These are phyloP conservation scores for Threskiornis aethiopicus DNA, from an alignment of 2,797 vertebrate species.

Conservation along the genomic window DNA sequence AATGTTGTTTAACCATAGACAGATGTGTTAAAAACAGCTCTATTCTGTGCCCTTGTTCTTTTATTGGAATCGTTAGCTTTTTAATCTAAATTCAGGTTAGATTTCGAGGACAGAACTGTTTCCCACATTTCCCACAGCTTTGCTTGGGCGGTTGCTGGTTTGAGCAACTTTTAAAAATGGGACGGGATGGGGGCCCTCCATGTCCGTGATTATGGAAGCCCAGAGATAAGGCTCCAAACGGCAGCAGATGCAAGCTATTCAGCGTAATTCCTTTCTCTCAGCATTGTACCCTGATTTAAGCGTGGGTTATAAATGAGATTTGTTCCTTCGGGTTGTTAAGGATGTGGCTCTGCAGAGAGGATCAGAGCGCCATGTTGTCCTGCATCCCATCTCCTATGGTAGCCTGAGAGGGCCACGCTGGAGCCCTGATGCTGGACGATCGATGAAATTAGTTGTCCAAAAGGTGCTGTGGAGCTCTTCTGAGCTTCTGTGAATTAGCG, in stretches of 20 bases:
- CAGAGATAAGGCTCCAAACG: not conserved
- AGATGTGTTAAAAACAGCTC: constrained; percentile 5
- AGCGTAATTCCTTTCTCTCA: not conserved
- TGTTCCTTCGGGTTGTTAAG: not conserved
- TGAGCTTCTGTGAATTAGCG: not conserved
- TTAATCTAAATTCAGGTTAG: not conserved
- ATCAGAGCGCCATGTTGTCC: not conserved
- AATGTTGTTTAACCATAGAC: not conserved
- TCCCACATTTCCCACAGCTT: not conserved
- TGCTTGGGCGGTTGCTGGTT: not conserved
- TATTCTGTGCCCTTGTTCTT: not conserved
- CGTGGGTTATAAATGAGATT: not conserved
- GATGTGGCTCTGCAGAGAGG: not conserved
- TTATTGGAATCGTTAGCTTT: not conserved
- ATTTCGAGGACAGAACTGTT: not conserved
- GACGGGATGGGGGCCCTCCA: not conserved
- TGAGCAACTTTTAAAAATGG: not conserved
- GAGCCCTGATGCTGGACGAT: not conserved
- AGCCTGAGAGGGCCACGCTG: not conserved
- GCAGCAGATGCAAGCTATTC: not conserved
- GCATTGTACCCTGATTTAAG: not conserved
- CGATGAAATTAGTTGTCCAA: not conserved
- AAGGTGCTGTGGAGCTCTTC: not conserved
- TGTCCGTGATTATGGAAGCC: not conserved
- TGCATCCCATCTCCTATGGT: rapidly evolving